These are phyloP conservation scores for Pocota personata DNA, from an alignment of 2,888 invertebrate genomes.

Conservation along the genomic window DNA sequence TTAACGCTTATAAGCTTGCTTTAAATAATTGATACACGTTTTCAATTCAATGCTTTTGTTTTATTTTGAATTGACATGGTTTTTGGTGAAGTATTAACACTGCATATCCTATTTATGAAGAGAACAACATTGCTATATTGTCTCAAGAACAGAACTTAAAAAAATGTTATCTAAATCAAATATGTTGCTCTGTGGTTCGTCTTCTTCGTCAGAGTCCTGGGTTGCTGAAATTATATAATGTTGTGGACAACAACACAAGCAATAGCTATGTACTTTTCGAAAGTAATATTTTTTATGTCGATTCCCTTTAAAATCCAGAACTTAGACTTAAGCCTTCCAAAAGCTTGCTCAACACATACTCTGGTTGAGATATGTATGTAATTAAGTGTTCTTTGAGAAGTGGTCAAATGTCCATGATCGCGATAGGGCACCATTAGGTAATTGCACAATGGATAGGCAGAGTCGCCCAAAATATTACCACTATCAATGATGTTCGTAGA, in stretches of 20 bases:
- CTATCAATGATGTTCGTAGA: background rate
- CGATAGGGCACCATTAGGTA: constrained; percentile 4
- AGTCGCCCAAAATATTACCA: background rate
- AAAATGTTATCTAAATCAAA: background rate
- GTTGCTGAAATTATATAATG: no score
- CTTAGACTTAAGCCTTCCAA: background rate
- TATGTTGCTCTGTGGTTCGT: background rate
- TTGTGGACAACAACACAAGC: constrained; percentile 7
- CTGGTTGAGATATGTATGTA: constrained; percentile 17
- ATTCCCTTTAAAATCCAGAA: constrained; percentile 4
- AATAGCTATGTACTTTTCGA: background rate
- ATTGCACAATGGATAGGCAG: background rate
- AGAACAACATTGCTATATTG: no score
- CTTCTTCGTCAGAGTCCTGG: no score
- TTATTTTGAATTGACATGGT: background rate
- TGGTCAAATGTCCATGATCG: background rate
- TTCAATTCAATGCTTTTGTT: constrained; percentile 1
- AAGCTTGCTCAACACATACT: constrained; percentile 1
- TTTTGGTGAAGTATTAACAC: constrained; percentile 1
- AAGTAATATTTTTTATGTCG: background rate
- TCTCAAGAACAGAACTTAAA: no score
- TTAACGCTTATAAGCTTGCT: no score
- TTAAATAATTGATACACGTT: no score
- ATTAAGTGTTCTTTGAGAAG: constrained; percentile 6
- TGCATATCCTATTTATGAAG: background rate